Percentiles rank a stretch among this genome's conserved stretches.
Conservation (phyloP, 2,888 invertebrate genomes). For the Cerastis leucographa region DNA sequence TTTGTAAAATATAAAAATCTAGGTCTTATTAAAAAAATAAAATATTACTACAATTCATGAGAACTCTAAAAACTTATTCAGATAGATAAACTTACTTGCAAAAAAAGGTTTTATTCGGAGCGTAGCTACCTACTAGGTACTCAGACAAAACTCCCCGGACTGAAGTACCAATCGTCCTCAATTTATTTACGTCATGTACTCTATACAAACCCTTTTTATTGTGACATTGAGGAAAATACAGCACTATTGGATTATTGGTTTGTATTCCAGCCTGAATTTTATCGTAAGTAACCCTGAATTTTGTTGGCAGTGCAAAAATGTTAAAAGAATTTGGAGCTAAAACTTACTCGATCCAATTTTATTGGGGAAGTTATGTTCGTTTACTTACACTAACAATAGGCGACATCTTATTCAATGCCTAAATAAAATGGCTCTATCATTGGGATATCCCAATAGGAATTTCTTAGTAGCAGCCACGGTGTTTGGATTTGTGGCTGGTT, state of each 20-base stretch:
- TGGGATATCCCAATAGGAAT: not conserved
- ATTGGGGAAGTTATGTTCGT: not conserved
- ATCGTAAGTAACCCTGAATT: not conserved
- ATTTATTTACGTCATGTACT: conserved; percentile 48
- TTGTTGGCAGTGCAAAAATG: conserved; percentile 10
- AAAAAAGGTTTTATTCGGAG: conserved; percentile 35
- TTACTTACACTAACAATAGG: not conserved
- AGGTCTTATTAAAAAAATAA: too few relatives aligned
- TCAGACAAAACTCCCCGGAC: conserved; percentile 25
- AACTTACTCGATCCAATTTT: not conserved
- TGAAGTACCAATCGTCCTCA: conserved; percentile 42
- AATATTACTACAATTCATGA: not conserved
- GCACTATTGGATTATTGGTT: conserved; percentile 39
- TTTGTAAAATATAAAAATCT: too few relatives aligned
- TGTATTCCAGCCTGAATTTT: conserved; percentile 25
- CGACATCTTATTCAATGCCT: not conserved
- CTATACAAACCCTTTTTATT: conserved; percentile 49
- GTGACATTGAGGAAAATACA: conserved; percentile 43
- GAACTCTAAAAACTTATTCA: not conserved
- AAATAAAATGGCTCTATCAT: not conserved
- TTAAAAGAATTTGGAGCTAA: not conserved
- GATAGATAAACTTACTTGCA: conserved; percentile 2
- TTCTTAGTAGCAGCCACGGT: not conserved
- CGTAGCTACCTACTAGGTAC: conserved; percentile 12
- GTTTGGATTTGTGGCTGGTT: not conserved